A percentile compares a stretch with the other conserved stretches of the same genome.
Conservation (phyloP, 2,888 invertebrate species). For the Yponomeuta evonymella region DNA sequence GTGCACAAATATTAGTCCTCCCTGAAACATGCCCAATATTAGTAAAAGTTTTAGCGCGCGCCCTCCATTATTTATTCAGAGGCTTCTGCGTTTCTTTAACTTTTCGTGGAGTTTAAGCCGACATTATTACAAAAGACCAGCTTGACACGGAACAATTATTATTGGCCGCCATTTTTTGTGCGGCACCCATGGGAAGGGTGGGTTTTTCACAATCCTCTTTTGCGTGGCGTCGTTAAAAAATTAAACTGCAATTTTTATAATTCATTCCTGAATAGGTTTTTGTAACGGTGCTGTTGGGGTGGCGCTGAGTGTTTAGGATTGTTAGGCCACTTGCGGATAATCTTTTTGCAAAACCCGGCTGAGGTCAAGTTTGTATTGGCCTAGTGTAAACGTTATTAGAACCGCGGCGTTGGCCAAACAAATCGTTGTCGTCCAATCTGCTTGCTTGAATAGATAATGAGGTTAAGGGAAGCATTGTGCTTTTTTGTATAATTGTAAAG, state of each 20-base stretch:
- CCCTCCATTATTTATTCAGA: constrained; percentile 59
- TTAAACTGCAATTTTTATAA: constrained; percentile 1
- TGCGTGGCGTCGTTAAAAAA: background rate
- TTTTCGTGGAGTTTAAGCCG: constrained; percentile 35
- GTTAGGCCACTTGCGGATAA: background rate
- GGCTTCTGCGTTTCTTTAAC: constrained; percentile 50
- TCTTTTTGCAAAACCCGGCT: background rate
- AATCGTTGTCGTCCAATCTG: too few species aligned
- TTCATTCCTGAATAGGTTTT: background rate
- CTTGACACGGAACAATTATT: constrained; percentile 28
- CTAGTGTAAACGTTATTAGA: background rate
- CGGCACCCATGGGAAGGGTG: background rate
- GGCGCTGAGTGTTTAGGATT: background rate
- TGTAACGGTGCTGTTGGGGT: background rate
- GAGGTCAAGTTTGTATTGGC: constrained; percentile 1
- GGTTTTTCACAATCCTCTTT: background rate
- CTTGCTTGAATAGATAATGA: too few species aligned
- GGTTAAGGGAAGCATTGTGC: too few species aligned
- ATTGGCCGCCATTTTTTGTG: constrained; percentile 39
- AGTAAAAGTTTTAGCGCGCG: constrained; percentile 51
- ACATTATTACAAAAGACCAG: constrained; percentile 38
- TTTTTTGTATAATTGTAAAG: too few species aligned
- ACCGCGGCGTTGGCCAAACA: background rate
- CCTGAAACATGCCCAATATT: constrained; percentile 61
- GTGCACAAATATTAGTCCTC: constrained; percentile 49